A percentile compares a stretch with the other conserved stretches of the same genome.
Conservation (phyloP, 2,797 vertebrate species). For the Pseudocheirus occidentalis region DNA sequence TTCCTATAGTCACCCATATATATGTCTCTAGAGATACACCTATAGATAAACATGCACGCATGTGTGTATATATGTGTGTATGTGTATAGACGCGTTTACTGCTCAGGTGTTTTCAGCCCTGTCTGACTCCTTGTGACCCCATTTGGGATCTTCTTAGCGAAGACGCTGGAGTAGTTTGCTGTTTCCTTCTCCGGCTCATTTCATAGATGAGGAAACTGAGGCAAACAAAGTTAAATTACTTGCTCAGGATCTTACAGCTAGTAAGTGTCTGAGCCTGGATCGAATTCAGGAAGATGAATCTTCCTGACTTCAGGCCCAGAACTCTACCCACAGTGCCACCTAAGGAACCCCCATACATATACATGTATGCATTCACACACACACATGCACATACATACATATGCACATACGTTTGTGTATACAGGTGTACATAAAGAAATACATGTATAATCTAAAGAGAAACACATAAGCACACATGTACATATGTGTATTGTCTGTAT, state of each 20-base stretch:
- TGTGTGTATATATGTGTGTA: too few relatives aligned
- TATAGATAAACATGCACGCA: not conserved
- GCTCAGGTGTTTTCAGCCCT: not conserved
- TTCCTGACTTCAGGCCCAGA: not conserved
- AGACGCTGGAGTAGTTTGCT: not conserved
- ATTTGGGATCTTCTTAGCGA: not conserved
- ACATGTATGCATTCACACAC: not conserved
- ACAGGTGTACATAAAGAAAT: not conserved
- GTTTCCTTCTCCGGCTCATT: not conserved
- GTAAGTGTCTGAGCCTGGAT: not conserved
- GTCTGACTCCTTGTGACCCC: not conserved
- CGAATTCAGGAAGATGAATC: not conserved
- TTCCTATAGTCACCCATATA: not conserved
- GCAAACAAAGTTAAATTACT: not conserved
- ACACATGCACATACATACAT: too few relatives aligned
- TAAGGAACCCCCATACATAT: fast-evolving
- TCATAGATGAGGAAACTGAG: not conserved
- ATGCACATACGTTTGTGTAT: not conserved
- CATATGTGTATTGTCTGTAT: not conserved
- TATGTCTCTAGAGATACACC: not conserved
- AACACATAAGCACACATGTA: not conserved
- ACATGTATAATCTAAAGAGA: not conserved
- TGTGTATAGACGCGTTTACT: not conserved
- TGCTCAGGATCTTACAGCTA: not conserved
- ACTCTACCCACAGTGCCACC: not conserved